Evolutionary conservation across 2,888 invertebrate species (phyloP), one percentile per base, ranked within the genome.

Genomic region (Caenorhabditis uteleia): DNA sequence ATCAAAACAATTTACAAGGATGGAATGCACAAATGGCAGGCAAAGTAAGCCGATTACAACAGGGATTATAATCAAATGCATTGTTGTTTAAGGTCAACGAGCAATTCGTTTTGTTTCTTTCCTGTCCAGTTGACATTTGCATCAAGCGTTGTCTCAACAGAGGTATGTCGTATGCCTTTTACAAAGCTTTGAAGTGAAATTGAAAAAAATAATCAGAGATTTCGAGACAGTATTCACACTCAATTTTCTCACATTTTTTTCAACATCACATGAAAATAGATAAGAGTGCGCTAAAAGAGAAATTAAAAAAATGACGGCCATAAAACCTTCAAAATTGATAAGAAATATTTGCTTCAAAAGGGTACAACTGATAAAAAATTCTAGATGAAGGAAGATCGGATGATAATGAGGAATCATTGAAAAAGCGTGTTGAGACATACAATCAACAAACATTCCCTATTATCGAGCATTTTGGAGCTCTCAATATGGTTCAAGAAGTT

Each of bases 1-100:
- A 98, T 85, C 89, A 93, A 84, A 90, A 98, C 84, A 99, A 99
- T 84, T 86, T 97, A 65, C 90, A 93, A 47, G 98, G 98, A 7
- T 99, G 98, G 98, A 88, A 89, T 36, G 84, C 84, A 75, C 86
- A 86, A 68, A 93, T 98, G 91, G 86, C 88, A 0, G 89, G 89
- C 23, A 93, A 93, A 84, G 65, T 61, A 23, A 5, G 33, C n/a
- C n/a, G n/a, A n/a, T n/a, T n/a, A n/a, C n/a, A 12, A 89, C 91
- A 0, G 6, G n/a, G n/a, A n/a, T n/a, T n/a, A n/a, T n/a, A n/a
- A n/a, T n/a, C n/a, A n/a, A n/a, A n/a, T n/a, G n/a, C n/a, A n/a
- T n/a, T n/a, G n/a, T 20, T 7, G 12, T 49, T 67, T 18, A 45
- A 70, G 66, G 75, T 90, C 57, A 43, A 67, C 33, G 87, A 97